These are phyloP conservation scores for Dicentrarchus labrax DNA, from an alignment of 2,113 vertebrate species.

Conservation along the genomic window DNA sequence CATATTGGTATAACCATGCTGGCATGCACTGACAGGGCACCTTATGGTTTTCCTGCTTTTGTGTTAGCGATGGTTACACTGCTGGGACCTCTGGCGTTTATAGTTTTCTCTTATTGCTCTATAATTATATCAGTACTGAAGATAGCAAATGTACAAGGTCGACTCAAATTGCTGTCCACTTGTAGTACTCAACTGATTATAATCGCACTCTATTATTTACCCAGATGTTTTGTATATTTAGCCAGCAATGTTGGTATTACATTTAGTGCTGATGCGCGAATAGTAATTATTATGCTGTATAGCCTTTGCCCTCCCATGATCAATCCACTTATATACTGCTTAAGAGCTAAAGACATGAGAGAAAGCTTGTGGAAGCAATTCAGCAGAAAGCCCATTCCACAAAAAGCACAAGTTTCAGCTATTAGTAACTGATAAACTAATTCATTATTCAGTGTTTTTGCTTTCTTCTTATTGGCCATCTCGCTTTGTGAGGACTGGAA, in stretches of 20 bases:
- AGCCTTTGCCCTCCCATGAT: conserved; percentile 75
- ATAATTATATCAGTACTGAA: conserved; percentile 67
- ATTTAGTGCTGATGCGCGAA: conserved; percentile 61
- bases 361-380: conserved; percentile 62
- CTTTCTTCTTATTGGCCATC: background rate
- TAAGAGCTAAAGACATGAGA: conserved; percentile 75
- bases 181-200: conserved; percentile 80
- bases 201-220: conserved; percentile 74
- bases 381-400: fast-evolving
- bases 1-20: conserved; percentile 68
- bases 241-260: conserved; percentile 54
- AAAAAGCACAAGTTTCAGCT: conserved; percentile 40
- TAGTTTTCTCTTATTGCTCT: conserved; percentile 73
- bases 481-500: background rate
- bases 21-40: conserved; percentile 68
- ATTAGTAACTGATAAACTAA: conserved; percentile 24
- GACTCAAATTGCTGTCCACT: conserved; percentile 75
- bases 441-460: background rate
- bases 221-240: conserved; percentile 78
- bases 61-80: conserved; percentile 54
- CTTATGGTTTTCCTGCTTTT: conserved; percentile 60
- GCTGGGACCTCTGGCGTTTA: conserved; percentile 71
- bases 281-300: conserved; percentile 74
- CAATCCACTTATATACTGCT: conserved; percentile 79
- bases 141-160: conserved; percentile 51